Evolutionary conservation across 2,797 vertebrate species (phyloP).

Genomic region (Spinibarbus caldwelli): DNA sequence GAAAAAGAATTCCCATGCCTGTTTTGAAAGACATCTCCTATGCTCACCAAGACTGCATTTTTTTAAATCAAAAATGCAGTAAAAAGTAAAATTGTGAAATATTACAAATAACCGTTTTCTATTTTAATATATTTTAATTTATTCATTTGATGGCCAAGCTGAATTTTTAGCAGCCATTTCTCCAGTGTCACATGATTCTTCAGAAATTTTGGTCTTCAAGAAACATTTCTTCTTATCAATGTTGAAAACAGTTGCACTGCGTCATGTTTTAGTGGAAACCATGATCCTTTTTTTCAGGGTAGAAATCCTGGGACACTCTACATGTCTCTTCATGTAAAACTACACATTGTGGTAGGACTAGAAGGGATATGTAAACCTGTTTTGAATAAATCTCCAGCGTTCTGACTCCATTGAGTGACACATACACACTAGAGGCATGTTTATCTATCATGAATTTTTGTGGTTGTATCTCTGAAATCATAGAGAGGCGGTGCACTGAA

Average conservation of each 20-base stretch:
- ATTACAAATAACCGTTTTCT: background rate
- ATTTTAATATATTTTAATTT: background rate
- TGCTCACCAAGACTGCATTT: background rate
- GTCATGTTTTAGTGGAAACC: no score
- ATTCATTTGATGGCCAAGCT: background rate
- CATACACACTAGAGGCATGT: background rate
- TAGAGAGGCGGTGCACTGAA: slow-evolving; percentile 87
- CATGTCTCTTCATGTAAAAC: no score
- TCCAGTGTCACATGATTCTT: background rate
- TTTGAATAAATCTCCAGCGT: background rate
- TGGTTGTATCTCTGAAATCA: slow-evolving; percentile 33
- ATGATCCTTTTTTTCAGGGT: no score
- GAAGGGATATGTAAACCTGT: no score
- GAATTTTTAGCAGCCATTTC: no score
- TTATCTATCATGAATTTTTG: slow-evolving; percentile 9
- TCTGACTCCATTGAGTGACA: background rate
- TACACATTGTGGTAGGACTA: no score
- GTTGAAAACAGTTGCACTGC: no score
- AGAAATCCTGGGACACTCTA: no score
- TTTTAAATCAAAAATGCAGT: background rate
- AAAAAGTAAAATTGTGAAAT: background rate
- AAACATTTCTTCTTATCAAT: no score
- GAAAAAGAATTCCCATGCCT: background rate
- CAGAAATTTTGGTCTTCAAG: background rate
- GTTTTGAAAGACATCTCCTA: no score